Base-by-base conservation (phyloP, 2,113 vertebrate species). In the Stercorarius parasiticus region DNA sequence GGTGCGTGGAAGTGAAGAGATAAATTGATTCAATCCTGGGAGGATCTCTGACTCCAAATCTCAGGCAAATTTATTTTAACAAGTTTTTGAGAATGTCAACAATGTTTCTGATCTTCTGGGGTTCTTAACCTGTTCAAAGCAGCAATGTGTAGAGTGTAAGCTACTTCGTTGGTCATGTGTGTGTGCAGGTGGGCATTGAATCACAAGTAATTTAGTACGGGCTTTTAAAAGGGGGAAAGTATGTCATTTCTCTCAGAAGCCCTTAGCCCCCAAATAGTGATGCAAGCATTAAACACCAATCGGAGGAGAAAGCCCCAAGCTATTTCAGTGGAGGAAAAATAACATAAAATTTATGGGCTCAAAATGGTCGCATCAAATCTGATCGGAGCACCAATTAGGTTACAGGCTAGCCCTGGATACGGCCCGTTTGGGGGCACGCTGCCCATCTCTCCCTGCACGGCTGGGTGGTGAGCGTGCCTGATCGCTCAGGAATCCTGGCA, bases 371-470 rank as follows among this genome's bases (percentile, higher is more conserved):
- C 34, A 61, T 52, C 15, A 47, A 38, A 58, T 53, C 52, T 56
- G 23, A 52, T 56, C 25, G 52, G 81, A 59, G 29, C 30, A 13
- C 8, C 2, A 7, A 3, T 9, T 17, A 45, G 52, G 38, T 45
- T 65, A 9, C 15, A 11, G 45, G 17, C 25, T 36, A 20, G 18
- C 40, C 42, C 17, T 34, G 49, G 40, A 7, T 25, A 7, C 0
- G 9, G 34, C 32, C 58, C 15, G 12, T 77, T 1, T 38, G 36
- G 47, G 43, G 58, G 3, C 20, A 53, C 1, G 3, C 12, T 52
- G 42, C 23, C 61, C 0, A 0, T 64, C 19, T 36, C 40, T 61
- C 38, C 50, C 45, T 34, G 53, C 1, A 0, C 1, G 0, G 49
- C 30, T 1, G 11, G 19, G 36, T 13, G 53, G 18, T 13, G 40